phyloP scores from a whole-genome alignment of 1,140 invertebrate genomes.

The Sycobia sp. region DNA sequence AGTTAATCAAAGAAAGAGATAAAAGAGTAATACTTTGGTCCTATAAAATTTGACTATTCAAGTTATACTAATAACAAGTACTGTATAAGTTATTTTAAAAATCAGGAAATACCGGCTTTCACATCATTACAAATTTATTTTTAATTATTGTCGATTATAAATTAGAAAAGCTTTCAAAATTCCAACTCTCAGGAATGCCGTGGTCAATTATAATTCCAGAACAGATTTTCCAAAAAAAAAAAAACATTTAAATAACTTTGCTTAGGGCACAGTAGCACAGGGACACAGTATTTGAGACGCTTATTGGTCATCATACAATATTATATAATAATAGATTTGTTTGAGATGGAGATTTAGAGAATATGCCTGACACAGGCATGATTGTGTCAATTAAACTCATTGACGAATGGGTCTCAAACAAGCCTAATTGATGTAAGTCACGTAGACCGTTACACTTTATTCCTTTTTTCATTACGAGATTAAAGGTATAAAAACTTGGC shows the following conservation, averaged over 20 bases:
- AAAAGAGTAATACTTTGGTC: slow-evolving; percentile 52
- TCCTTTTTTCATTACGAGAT: slow-evolving; percentile 13
- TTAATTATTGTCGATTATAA: slow-evolving; percentile 41
- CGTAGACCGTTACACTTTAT: slow-evolving; percentile 18
- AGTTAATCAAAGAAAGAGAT: slow-evolving; percentile 26
- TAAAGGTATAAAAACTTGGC: slow-evolving; percentile 24
- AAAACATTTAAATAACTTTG: slow-evolving; percentile 19
- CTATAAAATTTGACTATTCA: slow-evolving; percentile 53
- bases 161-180: slow-evolving; percentile 49
- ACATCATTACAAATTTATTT: slow-evolving; percentile 26
- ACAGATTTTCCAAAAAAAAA: slow-evolving; percentile 28
- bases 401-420: no score
- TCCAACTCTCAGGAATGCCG: slow-evolving; percentile 50
- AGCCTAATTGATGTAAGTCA: slow-evolving; percentile 17
- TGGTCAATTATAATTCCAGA: slow-evolving; percentile 37
- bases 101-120: slow-evolving; percentile 25
- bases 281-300: slow-evolving; percentile 20
- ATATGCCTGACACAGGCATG: no score
- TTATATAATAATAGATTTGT: slow-evolving; percentile 9
- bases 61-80: slow-evolving; percentile 34
- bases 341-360: no score
- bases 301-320: slow-evolving; percentile 14
- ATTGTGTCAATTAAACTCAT: no score
- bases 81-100: slow-evolving; percentile 28
- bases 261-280: slow-evolving; percentile 27